A percentile compares a stretch with the other conserved stretches of the same genome.
phyloP scores from a whole-genome alignment of 2,797 vertebrate genomes.

The Tenualosa thibaudeaui region DNA sequence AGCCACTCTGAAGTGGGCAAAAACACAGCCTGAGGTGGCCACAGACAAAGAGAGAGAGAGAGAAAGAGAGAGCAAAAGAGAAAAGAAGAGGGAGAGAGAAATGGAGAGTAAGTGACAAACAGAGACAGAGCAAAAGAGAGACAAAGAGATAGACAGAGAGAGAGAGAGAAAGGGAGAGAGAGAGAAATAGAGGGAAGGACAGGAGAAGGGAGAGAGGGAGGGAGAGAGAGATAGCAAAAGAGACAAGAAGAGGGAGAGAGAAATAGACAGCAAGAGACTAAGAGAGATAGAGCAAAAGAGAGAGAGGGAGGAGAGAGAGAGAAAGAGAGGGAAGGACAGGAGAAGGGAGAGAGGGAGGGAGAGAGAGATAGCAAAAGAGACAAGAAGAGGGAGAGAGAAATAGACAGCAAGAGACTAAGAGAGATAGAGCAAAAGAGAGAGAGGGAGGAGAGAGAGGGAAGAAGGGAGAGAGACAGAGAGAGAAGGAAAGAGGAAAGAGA shows the following conservation, averaged over 20 bases:
- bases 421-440: slow-evolving; percentile 25
- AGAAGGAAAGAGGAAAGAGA: neutral
- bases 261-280: neutral
- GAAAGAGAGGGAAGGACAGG: neutral
- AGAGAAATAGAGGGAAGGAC: too few species aligned
- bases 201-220: neutral
- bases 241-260: slow-evolving; percentile 47
- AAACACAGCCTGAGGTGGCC: slow-evolving; percentile 3
- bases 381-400: slow-evolving; percentile 44
- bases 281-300: slow-evolving; percentile 14
- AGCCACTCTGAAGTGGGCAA: slow-evolving; percentile 35
- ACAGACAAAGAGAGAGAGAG: slow-evolving; percentile 48
- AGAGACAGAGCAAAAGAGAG: slow-evolving; percentile 24
- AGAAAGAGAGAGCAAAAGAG: neutral
- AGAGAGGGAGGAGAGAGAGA: slow-evolving; percentile 11
- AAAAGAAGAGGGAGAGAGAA: slow-evolving; percentile 29
- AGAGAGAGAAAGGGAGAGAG: slow-evolving; percentile 39
- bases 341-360: slow-evolving; percentile 1
- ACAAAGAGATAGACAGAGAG: slow-evolving; percentile 25
- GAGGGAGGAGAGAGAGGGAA: neutral
- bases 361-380: slow-evolving; percentile 32
- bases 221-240: slow-evolving; percentile 32
- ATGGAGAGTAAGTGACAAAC: slow-evolving; percentile 23
- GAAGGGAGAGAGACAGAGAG: slow-evolving; percentile 18
- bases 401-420: neutral